Evolutionary conservation across 2,113 vertebrate genomes (phyloP), one percentile per base, ranked within the genome.

Genomic region (Pontoporia blainvillei): DNA sequence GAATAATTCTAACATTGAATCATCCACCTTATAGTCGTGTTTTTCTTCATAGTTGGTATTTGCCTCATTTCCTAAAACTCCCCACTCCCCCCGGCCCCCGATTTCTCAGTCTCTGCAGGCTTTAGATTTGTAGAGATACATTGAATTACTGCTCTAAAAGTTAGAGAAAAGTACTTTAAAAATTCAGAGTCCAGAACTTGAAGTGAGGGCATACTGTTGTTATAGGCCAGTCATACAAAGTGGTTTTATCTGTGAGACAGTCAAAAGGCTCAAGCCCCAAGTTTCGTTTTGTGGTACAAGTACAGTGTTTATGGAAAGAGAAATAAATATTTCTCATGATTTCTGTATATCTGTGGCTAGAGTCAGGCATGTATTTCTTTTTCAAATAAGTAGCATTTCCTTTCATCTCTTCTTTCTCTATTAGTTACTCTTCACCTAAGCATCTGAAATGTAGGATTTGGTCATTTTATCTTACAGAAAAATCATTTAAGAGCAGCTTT

Each of bases 401-500:
- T 96, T 93, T 71, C 66, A n/a, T 87, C 41, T 87, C 41, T 17
- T 59, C 44, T 94, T 91, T 49, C 39, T 59, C 1, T 87, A 8
- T 81, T 94, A 86, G 84, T 62, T 82, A 25, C 39, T 91, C 44
- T 87, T 41, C 62, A 91, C 29, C 69, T 41, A 62, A 95, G 44
- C 86, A 59, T 84, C 78, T 59, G 52, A 93, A 92, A 89, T 94
- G 54, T 9, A 89, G 89, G 62, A 64, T 72, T 87, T 90, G 72
- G 79, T 87, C 64, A 69, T 91, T 92, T 92, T 85, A 52, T 78
- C 94, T 89, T 87, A 71, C 18, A 86, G 91, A 62, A 94, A 84
- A 92, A 54, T 96, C 57, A 54, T 69, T 75, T 41, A 72, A 90
- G 78, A 95, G 34, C 75, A 92, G 79, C 86, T 85, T 52, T 93